Evolutionary conservation across 2,888 invertebrate species (phyloP).

Genomic region (Tupiocoris notatus): DNA sequence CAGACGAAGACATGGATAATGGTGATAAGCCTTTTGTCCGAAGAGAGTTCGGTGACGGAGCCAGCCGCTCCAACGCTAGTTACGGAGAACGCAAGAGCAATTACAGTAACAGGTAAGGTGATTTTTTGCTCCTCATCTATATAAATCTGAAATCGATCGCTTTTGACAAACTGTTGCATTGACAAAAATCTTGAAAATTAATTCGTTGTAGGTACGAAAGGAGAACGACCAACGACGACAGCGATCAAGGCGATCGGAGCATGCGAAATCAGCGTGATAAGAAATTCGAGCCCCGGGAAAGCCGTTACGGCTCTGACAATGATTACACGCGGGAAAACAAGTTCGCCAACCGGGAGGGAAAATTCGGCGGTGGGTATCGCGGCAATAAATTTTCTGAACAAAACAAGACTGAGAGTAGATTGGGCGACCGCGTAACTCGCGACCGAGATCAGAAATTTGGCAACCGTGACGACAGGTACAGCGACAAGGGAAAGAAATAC

Average conservation of each 20-base stretch:
- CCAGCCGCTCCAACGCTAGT: too few species aligned
- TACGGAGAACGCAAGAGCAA: too few species aligned
- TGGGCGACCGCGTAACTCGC: neutral
- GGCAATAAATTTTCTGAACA: too few species aligned
- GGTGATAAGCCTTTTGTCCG: neutral
- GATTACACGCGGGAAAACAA: constrained; percentile 26
- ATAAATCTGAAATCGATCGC: too few species aligned
- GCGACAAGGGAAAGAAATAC: neutral
- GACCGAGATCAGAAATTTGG: neutral
- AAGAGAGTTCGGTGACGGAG: neutral
- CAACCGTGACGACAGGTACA: constrained; percentile 2
- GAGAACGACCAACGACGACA: neutral
- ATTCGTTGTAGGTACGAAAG: constrained; percentile 15
- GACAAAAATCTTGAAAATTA: too few species aligned
- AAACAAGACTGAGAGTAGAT: too few species aligned
- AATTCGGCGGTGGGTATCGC: constrained; percentile 16
- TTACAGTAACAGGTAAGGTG: too few species aligned
- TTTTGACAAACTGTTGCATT: too few species aligned
- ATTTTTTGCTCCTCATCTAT: too few species aligned
- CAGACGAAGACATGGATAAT: neutral
- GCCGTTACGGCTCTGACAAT: neutral
- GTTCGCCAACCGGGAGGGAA: constrained; percentile 6
- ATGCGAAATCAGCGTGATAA: neutral
- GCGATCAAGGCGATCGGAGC: neutral
- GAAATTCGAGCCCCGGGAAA: neutral